These are phyloP conservation scores for Panthera tigris DNA, from an alignment of 2,113 vertebrate species.

Conservation along the genomic window DNA sequence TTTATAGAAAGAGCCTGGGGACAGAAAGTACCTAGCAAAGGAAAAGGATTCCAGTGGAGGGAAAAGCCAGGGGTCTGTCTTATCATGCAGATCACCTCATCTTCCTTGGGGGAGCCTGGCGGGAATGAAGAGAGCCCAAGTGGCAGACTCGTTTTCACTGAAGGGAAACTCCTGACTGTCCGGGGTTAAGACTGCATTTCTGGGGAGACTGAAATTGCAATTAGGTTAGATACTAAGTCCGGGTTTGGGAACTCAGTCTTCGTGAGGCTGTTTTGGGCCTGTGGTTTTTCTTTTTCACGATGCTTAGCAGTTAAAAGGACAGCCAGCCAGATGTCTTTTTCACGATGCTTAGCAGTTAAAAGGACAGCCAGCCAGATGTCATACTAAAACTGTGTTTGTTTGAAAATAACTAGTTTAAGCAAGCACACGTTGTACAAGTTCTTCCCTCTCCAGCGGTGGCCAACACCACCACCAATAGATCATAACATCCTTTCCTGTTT, in stretches of 20 bases:
- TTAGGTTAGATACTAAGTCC: not conserved
- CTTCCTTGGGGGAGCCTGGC: not conserved
- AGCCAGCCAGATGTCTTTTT: not conserved
- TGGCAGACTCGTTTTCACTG: not conserved
- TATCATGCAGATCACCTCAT: not conserved
- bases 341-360: not conserved
- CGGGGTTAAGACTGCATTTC: not conserved
- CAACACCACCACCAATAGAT: not conserved
- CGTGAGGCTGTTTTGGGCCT: not conserved
- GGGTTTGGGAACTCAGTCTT: not conserved
- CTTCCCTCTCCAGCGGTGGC: no score
- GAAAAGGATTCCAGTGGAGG: not conserved
- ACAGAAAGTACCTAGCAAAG: not conserved
- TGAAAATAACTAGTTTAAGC: slow-evolving; percentile 42
- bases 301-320: not conserved
- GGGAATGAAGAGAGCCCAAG: not conserved
- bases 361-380: not conserved
- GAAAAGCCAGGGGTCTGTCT: not conserved
- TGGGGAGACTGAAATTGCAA: not conserved
- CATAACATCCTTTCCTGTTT: not conserved
- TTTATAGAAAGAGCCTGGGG: not conserved
- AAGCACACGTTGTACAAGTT: not conserved
- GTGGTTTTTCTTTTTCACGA: not conserved
- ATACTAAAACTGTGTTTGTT: not conserved
- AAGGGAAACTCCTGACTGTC: not conserved